Evolutionary conservation across 2,113 vertebrate genomes (phyloP).

Genomic region (Nanorana parkeri): DNA sequence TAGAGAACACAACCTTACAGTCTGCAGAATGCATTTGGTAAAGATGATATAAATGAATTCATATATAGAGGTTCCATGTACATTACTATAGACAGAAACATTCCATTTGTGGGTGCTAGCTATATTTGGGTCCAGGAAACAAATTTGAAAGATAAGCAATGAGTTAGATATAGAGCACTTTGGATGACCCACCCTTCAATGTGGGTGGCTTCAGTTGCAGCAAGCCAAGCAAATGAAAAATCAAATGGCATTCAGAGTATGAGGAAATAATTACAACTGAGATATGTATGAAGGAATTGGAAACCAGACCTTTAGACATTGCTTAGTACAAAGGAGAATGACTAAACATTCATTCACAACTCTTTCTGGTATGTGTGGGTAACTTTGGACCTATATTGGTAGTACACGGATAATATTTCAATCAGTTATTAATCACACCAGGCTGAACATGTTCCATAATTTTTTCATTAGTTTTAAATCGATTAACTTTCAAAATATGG

Average conservation of each 20-base stretch:
- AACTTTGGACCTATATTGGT: neutral
- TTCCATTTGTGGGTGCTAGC: conserved; percentile 11
- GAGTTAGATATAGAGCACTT: conserved; percentile 24
- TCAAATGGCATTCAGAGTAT: conserved; percentile 26
- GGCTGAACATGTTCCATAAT: too few relatives aligned
- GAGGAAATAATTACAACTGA: conserved; percentile 6
- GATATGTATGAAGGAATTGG: neutral
- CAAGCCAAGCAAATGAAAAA: conserved; percentile 5
- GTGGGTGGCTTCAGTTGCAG: conserved; percentile 27
- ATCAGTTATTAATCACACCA: too few relatives aligned
- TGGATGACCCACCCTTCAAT: conserved; percentile 14
- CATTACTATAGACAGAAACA: neutral
- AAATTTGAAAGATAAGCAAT: conserved; percentile 8
- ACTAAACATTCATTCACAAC: neutral
- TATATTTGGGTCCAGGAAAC: conserved; percentile 7
- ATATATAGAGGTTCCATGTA: neutral
- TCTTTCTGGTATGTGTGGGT: too few relatives aligned
- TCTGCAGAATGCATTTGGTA: too few relatives aligned
- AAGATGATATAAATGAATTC: too few relatives aligned
- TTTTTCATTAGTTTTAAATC: too few relatives aligned
- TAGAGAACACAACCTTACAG: too few relatives aligned
- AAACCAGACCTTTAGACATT: neutral
- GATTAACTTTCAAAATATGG: too few relatives aligned
- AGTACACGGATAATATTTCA: neutral
- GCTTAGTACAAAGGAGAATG: neutral